phyloP scores from a whole-genome alignment of 2,888 invertebrate species.

The Oscheius onirici region DNA sequence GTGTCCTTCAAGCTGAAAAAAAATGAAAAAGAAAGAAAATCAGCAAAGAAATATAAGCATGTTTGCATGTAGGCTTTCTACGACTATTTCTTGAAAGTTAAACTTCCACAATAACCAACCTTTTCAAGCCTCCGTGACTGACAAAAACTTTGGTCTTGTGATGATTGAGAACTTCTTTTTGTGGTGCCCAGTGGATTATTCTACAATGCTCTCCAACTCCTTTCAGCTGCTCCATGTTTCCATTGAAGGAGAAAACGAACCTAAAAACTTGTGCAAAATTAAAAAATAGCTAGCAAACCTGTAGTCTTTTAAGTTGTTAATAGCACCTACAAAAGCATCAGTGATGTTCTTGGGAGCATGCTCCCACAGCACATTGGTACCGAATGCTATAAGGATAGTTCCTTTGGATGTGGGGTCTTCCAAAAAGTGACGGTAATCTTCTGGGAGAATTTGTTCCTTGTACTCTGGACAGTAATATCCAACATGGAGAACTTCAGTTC shows the following conservation, averaged over 20 bases:
- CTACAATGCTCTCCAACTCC: slow-evolving; percentile 34
- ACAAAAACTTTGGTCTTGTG: slow-evolving; percentile 39
- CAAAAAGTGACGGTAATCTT: slow-evolving; percentile 32
- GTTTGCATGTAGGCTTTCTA: too few species aligned
- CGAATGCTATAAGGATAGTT: slow-evolving; percentile 47
- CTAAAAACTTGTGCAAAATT: slow-evolving; percentile 9
- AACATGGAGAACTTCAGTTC: slow-evolving; percentile 33
- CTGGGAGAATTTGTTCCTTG: background rate
- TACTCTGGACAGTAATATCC: slow-evolving; percentile 30
- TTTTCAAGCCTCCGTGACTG: slow-evolving; percentile 48
- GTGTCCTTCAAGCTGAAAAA: slow-evolving; percentile 47
- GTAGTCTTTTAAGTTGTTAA: slow-evolving; percentile 35
- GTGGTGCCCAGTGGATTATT: slow-evolving; percentile 45
- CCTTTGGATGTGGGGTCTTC: slow-evolving; percentile 42
- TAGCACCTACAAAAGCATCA: slow-evolving; percentile 30
- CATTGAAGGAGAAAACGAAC: slow-evolving; percentile 41
- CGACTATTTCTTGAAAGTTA: background rate
- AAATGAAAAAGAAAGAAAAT: too few species aligned
- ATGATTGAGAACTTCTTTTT: slow-evolving; percentile 44
- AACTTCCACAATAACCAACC: too few species aligned
- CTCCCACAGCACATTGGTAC: slow-evolving; percentile 40
- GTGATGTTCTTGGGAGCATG: slow-evolving; percentile 29
- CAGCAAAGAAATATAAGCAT: too few species aligned
- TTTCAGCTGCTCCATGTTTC: slow-evolving; percentile 28
- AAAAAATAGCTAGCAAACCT: slow-evolving; percentile 1